Percentiles rank a stretch among this genome's conserved stretches.
Conservation (phyloP, 2,888 invertebrate genomes). For the Morpho helenor region DNA sequence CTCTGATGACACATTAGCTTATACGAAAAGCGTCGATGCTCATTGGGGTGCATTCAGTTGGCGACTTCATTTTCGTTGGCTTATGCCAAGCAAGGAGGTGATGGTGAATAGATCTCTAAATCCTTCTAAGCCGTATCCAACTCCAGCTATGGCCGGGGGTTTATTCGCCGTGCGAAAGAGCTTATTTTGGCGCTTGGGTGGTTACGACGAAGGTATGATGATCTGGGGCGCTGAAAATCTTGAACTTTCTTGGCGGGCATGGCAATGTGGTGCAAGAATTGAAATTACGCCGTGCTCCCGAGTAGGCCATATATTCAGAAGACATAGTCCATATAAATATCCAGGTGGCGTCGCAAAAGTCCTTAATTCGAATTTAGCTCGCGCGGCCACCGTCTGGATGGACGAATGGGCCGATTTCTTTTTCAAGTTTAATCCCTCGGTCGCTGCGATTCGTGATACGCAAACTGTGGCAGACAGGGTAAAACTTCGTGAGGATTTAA, state of each 20-base stretch:
- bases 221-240: constrained; percentile 99
- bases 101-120: constrained; percentile 80
- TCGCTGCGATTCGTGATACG: constrained; percentile 76
- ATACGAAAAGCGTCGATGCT: constrained; percentile 95
- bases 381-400: constrained; percentile 98
- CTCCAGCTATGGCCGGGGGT: constrained; percentile 97
- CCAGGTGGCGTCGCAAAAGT: constrained; percentile 94
- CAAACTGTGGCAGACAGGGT: constrained; percentile 83
- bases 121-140: constrained; percentile 84
- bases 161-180: constrained; percentile 92
- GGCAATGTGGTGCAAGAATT: constrained; percentile 96
- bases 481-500: constrained; percentile 82
- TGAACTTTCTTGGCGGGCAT: constrained; percentile 96
- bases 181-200: constrained; percentile 92
- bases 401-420: constrained; percentile 97
- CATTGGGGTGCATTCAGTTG: constrained; percentile 99
- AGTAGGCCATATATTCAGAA: constrained; percentile 95
- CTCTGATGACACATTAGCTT: constrained; percentile 97
- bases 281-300: constrained; percentile 96
- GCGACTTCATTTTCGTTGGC: constrained; percentile 96
- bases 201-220: constrained; percentile 85
- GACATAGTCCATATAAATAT: constrained; percentile 96
- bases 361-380: constrained; percentile 93
- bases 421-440: constrained; percentile 90
- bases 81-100: constrained; percentile 84